These are phyloP conservation scores for Lithophane ornitopus DNA, from an alignment of 2,888 invertebrate species.

Conservation along the genomic window DNA sequence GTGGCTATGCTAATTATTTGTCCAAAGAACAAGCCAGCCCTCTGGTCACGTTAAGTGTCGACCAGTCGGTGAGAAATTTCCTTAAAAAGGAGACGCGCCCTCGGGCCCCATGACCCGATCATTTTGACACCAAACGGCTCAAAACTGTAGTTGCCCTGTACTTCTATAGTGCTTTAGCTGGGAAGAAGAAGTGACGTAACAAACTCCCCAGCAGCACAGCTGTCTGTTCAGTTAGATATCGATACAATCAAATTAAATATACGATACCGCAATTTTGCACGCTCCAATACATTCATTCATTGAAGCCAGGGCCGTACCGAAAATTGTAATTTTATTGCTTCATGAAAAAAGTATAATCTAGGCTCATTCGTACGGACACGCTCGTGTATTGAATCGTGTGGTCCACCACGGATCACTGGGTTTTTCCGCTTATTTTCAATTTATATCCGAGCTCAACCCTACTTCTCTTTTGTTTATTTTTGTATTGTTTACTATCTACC, in stretches of 20 bases:
- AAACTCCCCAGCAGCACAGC: background rate
- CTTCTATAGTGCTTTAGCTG: background rate
- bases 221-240: background rate
- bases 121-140: too few relatives aligned
- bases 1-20: too few relatives aligned
- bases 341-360: constrained; percentile 52
- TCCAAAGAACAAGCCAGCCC: too few relatives aligned
- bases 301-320: constrained; percentile 27
- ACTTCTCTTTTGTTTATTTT: constrained; percentile 29
- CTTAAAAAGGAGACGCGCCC: too few relatives aligned
- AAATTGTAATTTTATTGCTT: constrained; percentile 49
- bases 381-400: constrained; percentile 52
- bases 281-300: constrained; percentile 45
- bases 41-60: too few relatives aligned
- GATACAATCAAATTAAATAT: constrained; percentile 31
- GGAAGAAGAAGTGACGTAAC: background rate
- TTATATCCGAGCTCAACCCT: constrained; percentile 27
- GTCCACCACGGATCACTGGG: constrained; percentile 46
- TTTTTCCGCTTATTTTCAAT: constrained; percentile 48
- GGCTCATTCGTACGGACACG: constrained; percentile 42
- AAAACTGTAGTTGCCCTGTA: too few relatives aligned
- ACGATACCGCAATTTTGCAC: constrained; percentile 37
- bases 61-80: too few relatives aligned
- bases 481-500: constrained; percentile 16
- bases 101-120: too few relatives aligned